Evolutionary conservation across 1,140 invertebrate species (phyloP).

Genomic region (Centruroides sculpturatus): DNA sequence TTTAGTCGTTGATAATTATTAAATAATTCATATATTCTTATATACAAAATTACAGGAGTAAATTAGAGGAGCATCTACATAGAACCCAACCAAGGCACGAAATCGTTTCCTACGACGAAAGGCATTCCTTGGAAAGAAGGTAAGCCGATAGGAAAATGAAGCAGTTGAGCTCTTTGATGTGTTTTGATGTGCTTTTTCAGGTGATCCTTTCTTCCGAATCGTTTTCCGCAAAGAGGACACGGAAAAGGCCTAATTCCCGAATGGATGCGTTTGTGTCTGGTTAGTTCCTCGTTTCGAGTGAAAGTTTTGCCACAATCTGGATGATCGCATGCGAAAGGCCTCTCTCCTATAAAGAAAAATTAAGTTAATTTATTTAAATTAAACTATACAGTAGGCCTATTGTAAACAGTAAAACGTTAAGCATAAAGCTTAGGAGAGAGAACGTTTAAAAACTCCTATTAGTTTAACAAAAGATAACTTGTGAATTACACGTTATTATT

Average conservation of each 20-base stretch:
- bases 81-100: conserved; percentile 4
- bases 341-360: conserved; percentile 19
- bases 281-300: conserved; percentile 78
- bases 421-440: no score
- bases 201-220: conserved; percentile 86
- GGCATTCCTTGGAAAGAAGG: conserved; percentile 7
- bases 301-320: conserved; percentile 65
- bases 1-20: no score
- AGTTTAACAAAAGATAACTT: no score
- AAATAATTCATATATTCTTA: no score
- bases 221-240: conserved; percentile 63
- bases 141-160: background rate
- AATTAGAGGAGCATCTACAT: no score
- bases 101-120: conserved; percentile 3
- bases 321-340: conserved; percentile 66
- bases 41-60: no score
- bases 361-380: no score
- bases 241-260: conserved; percentile 46
- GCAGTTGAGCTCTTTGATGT: conserved; percentile 41
- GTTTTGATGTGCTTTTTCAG: conserved; percentile 85
- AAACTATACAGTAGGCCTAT: no score
- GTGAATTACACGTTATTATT: no score
- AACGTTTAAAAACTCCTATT: no score
- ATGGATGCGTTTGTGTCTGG: conserved; percentile 74
- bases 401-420: no score